Evolutionary conservation across 2,888 invertebrate species (phyloP).

Genomic region (Drosophila subsilvestris): DNA sequence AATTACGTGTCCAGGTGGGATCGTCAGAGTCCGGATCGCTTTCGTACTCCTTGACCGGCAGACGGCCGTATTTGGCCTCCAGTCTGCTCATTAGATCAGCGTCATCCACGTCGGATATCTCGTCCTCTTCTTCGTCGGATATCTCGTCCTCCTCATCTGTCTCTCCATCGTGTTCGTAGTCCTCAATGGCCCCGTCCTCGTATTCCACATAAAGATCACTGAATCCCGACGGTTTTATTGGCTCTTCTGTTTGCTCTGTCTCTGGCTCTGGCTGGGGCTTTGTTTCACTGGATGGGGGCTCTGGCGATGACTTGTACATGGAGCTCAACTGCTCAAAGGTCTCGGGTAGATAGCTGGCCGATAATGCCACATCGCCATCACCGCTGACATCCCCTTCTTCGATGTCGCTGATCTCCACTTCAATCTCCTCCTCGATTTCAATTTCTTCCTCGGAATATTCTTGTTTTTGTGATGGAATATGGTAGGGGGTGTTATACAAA

Average conservation of each 20-base stretch:
- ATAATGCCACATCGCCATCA: conserved; percentile 83
- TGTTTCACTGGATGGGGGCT: conserved; percentile 3
- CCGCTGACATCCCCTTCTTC: conserved; percentile 73
- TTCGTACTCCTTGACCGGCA: conserved; percentile 86
- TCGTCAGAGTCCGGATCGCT: conserved; percentile 84
- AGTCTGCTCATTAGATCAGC: conserved; percentile 88
- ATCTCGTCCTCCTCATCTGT: conserved; percentile 49
- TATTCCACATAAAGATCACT: conserved; percentile 71
- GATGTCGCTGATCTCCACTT: conserved; percentile 68
- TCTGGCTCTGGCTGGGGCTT: conserved; percentile 9
- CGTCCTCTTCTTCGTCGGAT: conserved; percentile 84
- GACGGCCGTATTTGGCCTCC: conserved; percentile 90
- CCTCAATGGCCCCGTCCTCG: conserved; percentile 63
- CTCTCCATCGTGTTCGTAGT: conserved; percentile 54
- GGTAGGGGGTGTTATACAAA: conserved; percentile 17
- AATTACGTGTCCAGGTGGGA: conserved; percentile 84
- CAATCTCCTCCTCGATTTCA: conserved; percentile 80
- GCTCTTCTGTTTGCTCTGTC: conserved; percentile 11
- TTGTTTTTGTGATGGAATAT: conserved; percentile 51
- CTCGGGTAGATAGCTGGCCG: conserved; percentile 74
- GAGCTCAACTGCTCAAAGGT: conserved; percentile 82
- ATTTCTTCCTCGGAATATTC: conserved; percentile 81
- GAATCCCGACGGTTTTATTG: conserved; percentile 15
- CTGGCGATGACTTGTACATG: conserved; percentile 63
- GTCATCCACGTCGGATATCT: conserved; percentile 88